Conservation (phyloP, 2,113 vertebrate species). For the Rhagologus leucostigma region DNA sequence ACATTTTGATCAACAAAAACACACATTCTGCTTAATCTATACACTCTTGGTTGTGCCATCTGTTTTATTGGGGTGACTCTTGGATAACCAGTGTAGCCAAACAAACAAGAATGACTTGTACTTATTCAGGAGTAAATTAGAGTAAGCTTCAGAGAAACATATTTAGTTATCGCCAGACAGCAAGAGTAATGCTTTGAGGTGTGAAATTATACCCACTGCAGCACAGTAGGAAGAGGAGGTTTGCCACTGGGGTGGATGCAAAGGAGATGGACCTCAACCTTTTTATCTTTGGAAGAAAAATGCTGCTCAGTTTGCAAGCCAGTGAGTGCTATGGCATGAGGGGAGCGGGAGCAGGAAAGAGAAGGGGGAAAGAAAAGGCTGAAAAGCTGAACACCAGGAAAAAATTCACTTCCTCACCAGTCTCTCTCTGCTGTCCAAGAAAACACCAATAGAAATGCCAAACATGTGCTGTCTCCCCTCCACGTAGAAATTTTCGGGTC, state of each 20-base stretch:
- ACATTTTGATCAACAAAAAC: neutral
- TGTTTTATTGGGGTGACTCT: conserved; percentile 3
- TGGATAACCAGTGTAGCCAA: neutral
- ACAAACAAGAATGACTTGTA: neutral
- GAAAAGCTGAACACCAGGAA: neutral
- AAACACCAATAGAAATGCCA: neutral
- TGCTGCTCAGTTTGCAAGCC: neutral
- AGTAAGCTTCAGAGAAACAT: neutral
- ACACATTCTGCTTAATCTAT: neutral
- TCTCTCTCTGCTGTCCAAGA: neutral
- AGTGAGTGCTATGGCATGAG: neutral
- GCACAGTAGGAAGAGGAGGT: neutral
- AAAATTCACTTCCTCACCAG: neutral
- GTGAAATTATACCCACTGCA: neutral
- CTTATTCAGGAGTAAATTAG: neutral
- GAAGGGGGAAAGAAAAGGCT: neutral
- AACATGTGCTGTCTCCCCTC: neutral
- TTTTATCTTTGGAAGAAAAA: neutral
- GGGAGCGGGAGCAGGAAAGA: neutral
- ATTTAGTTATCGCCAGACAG: neutral
- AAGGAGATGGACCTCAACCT: neutral
- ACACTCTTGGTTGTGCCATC: neutral
- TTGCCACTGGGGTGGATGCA: neutral
- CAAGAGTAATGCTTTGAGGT: neutral
- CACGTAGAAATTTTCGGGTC: neutral